phyloP scores from a whole-genome alignment of 2,888 invertebrate genomes.

The Seladonia tumulorum region DNA sequence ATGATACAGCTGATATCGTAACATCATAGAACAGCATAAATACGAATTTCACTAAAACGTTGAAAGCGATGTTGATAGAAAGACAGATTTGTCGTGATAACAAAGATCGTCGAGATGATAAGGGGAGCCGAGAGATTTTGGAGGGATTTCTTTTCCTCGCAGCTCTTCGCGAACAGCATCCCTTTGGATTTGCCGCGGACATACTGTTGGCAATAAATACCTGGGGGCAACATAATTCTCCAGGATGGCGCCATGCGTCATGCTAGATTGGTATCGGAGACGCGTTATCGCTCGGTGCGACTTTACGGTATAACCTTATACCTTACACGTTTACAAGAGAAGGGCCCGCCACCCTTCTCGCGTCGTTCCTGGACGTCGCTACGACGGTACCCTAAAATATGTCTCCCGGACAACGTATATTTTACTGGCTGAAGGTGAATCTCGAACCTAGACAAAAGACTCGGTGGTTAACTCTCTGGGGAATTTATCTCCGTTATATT shows the following conservation, averaged over 20 bases:
- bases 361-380: slow-evolving; percentile 50
- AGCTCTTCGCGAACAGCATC: slow-evolving; percentile 27
- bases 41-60: background rate
- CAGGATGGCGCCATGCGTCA: slow-evolving; percentile 75
- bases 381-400: slow-evolving; percentile 66
- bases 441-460: slow-evolving; percentile 57
- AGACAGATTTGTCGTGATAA: background rate
- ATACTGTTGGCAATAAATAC: slow-evolving; percentile 75
- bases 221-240: slow-evolving; percentile 74
- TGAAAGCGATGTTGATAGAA: background rate
- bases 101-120: background rate
- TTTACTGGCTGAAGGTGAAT: slow-evolving; percentile 52
- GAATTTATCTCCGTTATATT: slow-evolving; percentile 41
- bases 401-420: slow-evolving; percentile 53
- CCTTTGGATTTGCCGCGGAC: slow-evolving; percentile 55
- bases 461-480: slow-evolving; percentile 5
- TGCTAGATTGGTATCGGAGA: slow-evolving; percentile 79
- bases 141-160: slow-evolving; percentile 23
- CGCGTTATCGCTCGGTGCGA: slow-evolving; percentile 74
- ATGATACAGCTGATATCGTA: background rate
- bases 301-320: slow-evolving; percentile 70
- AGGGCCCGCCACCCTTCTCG: slow-evolving; percentile 58
- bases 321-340: slow-evolving; percentile 63
- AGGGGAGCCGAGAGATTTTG: background rate
- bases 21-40: background rate